phyloP scores from a whole-genome alignment of 2,797 vertebrate genomes.

The Acanthiza pusilla region DNA sequence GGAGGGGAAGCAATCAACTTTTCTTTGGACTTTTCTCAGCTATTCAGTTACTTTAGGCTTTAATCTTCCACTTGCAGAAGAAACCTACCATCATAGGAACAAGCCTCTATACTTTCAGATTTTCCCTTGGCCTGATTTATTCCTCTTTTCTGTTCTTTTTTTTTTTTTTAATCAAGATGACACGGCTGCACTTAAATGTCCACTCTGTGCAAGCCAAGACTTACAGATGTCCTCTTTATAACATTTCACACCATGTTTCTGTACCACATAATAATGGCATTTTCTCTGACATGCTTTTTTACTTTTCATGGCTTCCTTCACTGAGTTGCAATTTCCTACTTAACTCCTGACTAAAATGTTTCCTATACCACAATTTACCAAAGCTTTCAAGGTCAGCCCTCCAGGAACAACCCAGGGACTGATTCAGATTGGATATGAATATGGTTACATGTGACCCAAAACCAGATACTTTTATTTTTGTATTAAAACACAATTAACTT shows the following conservation, averaged over 20 bases:
- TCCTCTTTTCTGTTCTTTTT: constrained; percentile 21
- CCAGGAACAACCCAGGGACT: not conserved
- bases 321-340: constrained; percentile 49
- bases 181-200: constrained; percentile 11
- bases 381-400: constrained; percentile 8
- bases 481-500: not conserved
- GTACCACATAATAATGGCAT: not conserved
- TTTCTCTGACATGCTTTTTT: constrained; percentile 19
- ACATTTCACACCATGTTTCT: constrained; percentile 19
- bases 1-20: constrained; percentile 81
- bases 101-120: constrained; percentile 53
- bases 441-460: not conserved
- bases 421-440: not conserved
- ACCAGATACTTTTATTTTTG: not conserved
- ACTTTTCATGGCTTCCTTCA: constrained; percentile 54
- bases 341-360: constrained; percentile 8
- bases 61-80: constrained; percentile 72
- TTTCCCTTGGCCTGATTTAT: constrained; percentile 62
- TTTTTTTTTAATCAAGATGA: constrained; percentile 49
- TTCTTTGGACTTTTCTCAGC: constrained; percentile 72
- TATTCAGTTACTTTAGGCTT: constrained; percentile 77
- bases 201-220: not conserved
- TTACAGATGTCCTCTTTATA: constrained; percentile 55
- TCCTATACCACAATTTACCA: constrained; percentile 24
- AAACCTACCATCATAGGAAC: constrained; percentile 52